Evolutionary conservation across 2,797 vertebrate genomes (phyloP).

Genomic region (Meriones psammophilus): DNA sequence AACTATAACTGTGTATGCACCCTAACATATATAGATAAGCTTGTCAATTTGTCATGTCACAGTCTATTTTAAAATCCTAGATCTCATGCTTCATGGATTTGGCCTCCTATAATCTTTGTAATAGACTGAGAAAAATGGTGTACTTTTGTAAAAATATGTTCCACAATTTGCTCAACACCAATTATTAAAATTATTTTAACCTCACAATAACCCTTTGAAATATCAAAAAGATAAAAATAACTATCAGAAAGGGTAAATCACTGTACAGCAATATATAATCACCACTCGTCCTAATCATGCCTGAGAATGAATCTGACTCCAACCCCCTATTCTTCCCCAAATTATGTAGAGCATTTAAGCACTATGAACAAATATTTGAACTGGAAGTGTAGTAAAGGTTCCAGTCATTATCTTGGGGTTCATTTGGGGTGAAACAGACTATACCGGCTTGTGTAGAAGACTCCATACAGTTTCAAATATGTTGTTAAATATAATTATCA

Average conservation of each 20-base stretch:
- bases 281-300: not conserved
- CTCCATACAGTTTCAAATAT: not conserved
- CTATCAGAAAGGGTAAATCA: constrained; percentile 29
- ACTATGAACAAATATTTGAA: not conserved
- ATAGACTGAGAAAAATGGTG: not conserved
- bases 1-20: not conserved
- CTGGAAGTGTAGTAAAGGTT: not conserved
- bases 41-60: not conserved
- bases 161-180: not conserved
- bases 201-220: constrained; percentile 49
- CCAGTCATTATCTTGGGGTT: not conserved
- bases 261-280: not conserved
- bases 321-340: constrained; percentile 12
- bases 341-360: not conserved
- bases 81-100: not conserved
- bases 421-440: not conserved
- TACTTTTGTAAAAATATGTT: constrained; percentile 34
- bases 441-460: not conserved
- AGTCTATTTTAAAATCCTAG: constrained; percentile 14
- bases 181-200: constrained; percentile 42
- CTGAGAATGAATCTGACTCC: constrained; percentile 32
- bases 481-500: not conserved
- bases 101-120: not conserved
- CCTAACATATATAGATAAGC: not conserved
- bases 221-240: constrained; percentile 35